Base-by-base conservation (phyloP, 1,140 invertebrate genomes). In the Lethocerus indicus region DNA sequence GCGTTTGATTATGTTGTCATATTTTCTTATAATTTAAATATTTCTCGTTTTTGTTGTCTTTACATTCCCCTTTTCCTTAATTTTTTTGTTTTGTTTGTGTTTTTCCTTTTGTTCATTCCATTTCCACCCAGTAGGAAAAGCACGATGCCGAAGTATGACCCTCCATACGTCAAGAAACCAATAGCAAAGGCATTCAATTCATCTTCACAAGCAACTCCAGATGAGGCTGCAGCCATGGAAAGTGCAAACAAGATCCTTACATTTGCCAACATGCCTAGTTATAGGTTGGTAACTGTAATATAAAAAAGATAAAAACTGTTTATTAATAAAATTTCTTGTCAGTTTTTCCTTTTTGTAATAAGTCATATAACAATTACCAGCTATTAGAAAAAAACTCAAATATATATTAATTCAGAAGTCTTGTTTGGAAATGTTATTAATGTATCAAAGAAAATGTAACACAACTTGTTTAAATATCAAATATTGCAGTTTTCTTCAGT, bases 61-160 rank as follows among this genome's bases (percentile, higher is more conserved):
- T 44, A 49, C 53, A 58, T 54, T 51, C 56, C 60, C 60, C 55
- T 45, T 42, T 47, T 44, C 48, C 48, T 23, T 46, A n/a, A n/a
- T n/a, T n/a, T n/a, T n/a, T n/a, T n/a, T 56, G 48, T 16, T 47
- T 55, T 50, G 20, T 44, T 54, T 56, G 59, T 59, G 61, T 59
- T 32, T 56, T 56, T 54, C 44, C 58, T 59, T 59, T 61, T 46
- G 56, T 56, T 61, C 54, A 49, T 58, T 53, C 41, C 42, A 53
- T 41, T 49, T 54, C 40, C 52, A 29, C 37, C 27, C 35, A 49
- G 55, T 47, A 52, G 51, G 51, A 52, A 47, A 37, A 28, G 27
- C 6, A 84, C 83, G 50, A 72, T 86, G 64, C 80, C 82, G 59
- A 87, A 87, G 64, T 86, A 83, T 65, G 84, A 89, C 64, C 78